Evolutionary conservation across 1,140 invertebrate species (phyloP).

Genomic region (Musca vetustissima): DNA sequence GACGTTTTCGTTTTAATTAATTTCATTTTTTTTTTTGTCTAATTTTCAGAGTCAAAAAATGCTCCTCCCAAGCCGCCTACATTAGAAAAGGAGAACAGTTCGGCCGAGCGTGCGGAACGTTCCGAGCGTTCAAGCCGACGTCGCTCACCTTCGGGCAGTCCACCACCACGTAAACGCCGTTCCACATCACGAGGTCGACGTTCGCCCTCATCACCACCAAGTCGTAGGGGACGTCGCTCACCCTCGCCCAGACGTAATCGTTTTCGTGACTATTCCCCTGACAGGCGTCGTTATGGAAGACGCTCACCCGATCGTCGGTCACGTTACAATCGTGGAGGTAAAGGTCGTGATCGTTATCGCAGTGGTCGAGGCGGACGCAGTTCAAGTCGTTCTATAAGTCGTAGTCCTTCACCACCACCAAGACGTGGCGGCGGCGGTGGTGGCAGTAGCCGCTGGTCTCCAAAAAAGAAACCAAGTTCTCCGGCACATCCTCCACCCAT

Average conservation of each 20-base stretch:
- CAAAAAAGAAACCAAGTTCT: slow-evolving; percentile 48
- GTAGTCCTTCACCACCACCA: slow-evolving; percentile 36
- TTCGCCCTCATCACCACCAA: slow-evolving; percentile 32
- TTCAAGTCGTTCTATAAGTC: slow-evolving; percentile 38
- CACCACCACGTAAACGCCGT: slow-evolving; percentile 27
- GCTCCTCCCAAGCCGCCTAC: background rate
- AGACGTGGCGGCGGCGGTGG: slow-evolving; percentile 24
- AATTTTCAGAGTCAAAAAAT: slow-evolving; percentile 19
- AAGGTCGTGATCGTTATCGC: slow-evolving; percentile 34
- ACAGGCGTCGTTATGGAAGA: slow-evolving; percentile 38
- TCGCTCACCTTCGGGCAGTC: slow-evolving; percentile 27
- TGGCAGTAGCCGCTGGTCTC: slow-evolving; percentile 44
- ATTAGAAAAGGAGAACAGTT: slow-evolving; percentile 18
- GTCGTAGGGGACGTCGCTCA: slow-evolving; percentile 25
- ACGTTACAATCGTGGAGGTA: slow-evolving; percentile 20
- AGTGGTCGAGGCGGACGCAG: slow-evolving; percentile 36
- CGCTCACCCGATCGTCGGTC: slow-evolving; percentile 34
- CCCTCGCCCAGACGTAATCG: slow-evolving; percentile 34
- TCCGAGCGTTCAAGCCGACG: slow-evolving; percentile 30
- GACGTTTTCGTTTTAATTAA: too few species aligned
- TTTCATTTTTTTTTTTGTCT: background rate
- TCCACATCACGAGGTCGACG: slow-evolving; percentile 32
- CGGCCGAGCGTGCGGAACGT: background rate
- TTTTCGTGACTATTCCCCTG: slow-evolving; percentile 44
- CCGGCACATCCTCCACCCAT: slow-evolving; percentile 36